These are phyloP conservation scores for Papilio polytes DNA, from an alignment of 1,140 invertebrate genomes.

Conservation along the genomic window DNA sequence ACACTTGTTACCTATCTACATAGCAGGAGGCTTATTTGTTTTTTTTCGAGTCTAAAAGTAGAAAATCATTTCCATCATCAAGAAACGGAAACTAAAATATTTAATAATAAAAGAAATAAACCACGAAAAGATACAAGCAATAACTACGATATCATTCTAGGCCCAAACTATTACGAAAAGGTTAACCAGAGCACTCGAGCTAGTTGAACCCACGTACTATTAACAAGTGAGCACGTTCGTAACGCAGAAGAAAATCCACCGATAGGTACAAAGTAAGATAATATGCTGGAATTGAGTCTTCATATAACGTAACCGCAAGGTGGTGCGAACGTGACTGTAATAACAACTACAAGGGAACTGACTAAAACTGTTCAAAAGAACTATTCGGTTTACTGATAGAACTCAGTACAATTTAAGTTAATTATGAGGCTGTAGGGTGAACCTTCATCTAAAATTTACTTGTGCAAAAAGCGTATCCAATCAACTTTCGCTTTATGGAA, in stretches of 20 bases:
- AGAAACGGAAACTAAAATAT: not conserved
- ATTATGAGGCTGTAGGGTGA: not conserved
- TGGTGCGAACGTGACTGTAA: conserved; percentile 38
- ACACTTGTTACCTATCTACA: not conserved
- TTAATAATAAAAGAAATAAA: not conserved
- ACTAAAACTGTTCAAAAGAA: conserved; percentile 30
- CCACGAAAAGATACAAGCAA: not conserved
- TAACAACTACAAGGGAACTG: conserved; percentile 24
- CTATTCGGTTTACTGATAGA: conserved; percentile 40
- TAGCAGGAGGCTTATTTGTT: not conserved
- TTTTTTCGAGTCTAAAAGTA: too few relatives aligned
- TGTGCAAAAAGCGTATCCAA: not conserved
- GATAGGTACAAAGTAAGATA: conserved; percentile 52
- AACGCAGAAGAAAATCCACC: conserved; percentile 43
- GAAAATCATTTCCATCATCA: too few relatives aligned
- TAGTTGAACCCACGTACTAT: not conserved
- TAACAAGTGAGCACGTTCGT: conserved; percentile 38
- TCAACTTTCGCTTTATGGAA: not conserved
- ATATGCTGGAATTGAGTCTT: conserved; percentile 47
- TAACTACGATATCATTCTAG: not conserved
- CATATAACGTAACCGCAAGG: conserved; percentile 42
- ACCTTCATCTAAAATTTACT: conserved; percentile 21
- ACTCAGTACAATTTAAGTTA: conserved; percentile 24
- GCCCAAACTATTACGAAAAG: conserved; percentile 21
- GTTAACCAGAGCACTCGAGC: conserved; percentile 17